Conservation (phyloP, 2,113 vertebrate species). For the Cricetomys ansorgei region DNA sequence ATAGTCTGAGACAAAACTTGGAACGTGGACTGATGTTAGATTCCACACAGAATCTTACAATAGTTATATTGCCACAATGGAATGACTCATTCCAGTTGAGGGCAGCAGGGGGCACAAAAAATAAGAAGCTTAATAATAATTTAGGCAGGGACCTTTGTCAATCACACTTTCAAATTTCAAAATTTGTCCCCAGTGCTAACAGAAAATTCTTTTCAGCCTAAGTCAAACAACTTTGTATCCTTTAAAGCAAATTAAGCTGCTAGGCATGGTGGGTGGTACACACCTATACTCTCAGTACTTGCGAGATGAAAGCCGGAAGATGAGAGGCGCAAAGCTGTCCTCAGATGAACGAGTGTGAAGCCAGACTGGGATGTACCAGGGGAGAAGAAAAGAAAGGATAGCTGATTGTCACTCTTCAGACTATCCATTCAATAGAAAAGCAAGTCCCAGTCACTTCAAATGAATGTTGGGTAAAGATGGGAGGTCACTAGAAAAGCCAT, state of each 20-base stretch:
- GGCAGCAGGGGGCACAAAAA: neutral
- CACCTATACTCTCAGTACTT: neutral
- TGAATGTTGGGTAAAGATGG: neutral
- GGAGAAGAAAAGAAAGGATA: neutral
- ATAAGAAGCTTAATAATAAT: neutral
- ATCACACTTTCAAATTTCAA: neutral
- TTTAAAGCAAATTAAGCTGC: neutral
- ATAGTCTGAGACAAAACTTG: neutral
- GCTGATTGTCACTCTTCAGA: neutral
- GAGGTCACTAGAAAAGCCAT: neutral
- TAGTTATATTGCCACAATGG: neutral
- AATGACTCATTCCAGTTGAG: neutral
- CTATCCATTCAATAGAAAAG: neutral
- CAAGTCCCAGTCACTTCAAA: neutral
- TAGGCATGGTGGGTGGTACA: neutral
- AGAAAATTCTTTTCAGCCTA: neutral
- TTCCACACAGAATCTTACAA: neutral
- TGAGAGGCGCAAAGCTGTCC: too few species aligned
- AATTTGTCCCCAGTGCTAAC: neutral
- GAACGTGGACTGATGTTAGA: neutral
- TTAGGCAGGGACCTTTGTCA: neutral
- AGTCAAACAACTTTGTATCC: neutral
- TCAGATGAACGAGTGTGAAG: neutral
- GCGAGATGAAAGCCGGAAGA: neutral
- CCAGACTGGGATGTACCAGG: neutral